These are phyloP conservation scores for Neodiprion pinetum DNA, from an alignment of 1,140 invertebrate genomes.

Conservation along the genomic window DNA sequence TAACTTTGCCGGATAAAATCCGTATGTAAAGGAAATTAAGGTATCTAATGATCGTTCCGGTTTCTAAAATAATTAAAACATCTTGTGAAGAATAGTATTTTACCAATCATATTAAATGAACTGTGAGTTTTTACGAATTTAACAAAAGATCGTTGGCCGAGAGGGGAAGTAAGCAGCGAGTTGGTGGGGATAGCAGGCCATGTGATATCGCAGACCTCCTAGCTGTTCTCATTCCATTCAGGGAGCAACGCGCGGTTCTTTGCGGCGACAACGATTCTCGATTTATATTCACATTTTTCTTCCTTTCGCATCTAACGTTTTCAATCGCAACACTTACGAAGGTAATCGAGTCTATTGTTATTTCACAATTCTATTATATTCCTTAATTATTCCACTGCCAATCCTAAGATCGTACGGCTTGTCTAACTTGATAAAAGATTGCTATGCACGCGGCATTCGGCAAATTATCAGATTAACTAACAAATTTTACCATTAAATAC, in stretches of 20 bases:
- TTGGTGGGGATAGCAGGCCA: slow-evolving; percentile 25
- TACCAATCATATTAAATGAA: not conserved
- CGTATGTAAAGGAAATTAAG: not conserved
- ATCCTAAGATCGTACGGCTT: too few relatives aligned
- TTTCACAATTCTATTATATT: not conserved
- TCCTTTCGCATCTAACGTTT: not conserved
- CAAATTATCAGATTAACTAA: too few relatives aligned
- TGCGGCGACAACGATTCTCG: not conserved
- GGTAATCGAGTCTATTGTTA: not conserved
- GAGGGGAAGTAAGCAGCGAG: not conserved
- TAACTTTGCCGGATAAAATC: not conserved
- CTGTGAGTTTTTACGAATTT: too few relatives aligned
- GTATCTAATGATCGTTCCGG: not conserved
- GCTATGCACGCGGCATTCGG: too few relatives aligned
- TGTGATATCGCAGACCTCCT: slow-evolving; percentile 38
- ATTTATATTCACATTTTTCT: slow-evolving; percentile 3
- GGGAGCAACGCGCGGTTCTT: slow-evolving; percentile 42
- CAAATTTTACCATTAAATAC: too few relatives aligned
- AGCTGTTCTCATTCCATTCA: slow-evolving; percentile 28
- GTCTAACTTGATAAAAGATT: too few relatives aligned
- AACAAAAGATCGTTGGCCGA: not conserved
- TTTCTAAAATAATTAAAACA: slow-evolving; percentile 14
- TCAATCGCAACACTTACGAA: not conserved
- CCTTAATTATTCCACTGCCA: not conserved
- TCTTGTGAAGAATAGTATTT: not conserved